phyloP scores from a whole-genome alignment of 2,113 vertebrate genomes.

The Camarhynchus parvulus region DNA sequence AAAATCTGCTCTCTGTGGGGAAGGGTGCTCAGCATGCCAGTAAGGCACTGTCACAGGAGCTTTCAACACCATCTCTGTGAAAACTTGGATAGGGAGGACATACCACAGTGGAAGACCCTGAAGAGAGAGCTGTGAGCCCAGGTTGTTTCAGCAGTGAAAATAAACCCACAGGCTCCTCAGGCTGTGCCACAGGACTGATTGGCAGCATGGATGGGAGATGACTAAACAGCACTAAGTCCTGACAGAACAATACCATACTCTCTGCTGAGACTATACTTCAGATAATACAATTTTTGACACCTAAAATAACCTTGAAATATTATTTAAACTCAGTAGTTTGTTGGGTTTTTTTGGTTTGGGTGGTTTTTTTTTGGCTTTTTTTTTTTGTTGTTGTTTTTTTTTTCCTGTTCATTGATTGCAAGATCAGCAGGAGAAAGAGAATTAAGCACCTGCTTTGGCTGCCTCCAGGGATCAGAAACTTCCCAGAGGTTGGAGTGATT shows the following conservation, averaged over 20 bases:
- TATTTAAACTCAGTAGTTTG: not conserved
- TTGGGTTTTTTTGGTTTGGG: not conserved
- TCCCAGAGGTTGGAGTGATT: not conserved
- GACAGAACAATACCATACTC: not conserved
- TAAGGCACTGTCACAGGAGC: not conserved
- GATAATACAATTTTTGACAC: not conserved
- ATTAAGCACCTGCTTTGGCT: not conserved
- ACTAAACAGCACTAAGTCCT: not conserved
- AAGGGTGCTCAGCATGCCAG: not conserved
- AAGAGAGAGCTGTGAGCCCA: not conserved
- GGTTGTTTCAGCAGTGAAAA: not conserved
- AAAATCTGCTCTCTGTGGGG: not conserved
- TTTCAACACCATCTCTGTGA: not conserved
- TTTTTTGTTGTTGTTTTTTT: accelerated
- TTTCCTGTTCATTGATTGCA: not conserved
- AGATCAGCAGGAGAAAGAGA: not conserved
- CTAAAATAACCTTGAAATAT: not conserved
- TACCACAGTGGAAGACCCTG: not conserved
- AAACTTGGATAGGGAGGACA: not conserved
- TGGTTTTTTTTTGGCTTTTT: not conserved
- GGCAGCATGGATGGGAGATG: not conserved
- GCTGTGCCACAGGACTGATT: not conserved
- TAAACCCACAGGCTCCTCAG: not conserved
- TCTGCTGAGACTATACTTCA: not conserved
- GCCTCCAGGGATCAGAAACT: not conserved